Evolutionary conservation across 1,140 invertebrate genomes (phyloP).

Genomic region (Zaprionus tsacasi): DNA sequence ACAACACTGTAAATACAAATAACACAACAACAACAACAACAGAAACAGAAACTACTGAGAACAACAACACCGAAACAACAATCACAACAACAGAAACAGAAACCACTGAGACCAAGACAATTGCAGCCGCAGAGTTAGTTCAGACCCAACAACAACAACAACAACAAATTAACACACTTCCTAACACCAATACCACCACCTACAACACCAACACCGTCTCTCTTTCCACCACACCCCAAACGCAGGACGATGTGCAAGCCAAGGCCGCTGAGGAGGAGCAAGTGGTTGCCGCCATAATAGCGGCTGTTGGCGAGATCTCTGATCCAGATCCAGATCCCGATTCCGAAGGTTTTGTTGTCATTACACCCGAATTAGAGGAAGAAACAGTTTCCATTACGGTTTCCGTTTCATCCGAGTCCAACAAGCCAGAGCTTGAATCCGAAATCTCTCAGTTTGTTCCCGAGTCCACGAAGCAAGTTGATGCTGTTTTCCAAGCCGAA

Average conservation of each 20-base stretch:
- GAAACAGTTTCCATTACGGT: constrained; percentile 33
- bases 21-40: constrained; percentile 48
- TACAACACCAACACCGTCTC: constrained; percentile 41
- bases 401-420: constrained; percentile 16
- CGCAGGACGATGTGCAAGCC: constrained; percentile 46
- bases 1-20: constrained; percentile 74
- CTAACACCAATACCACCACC: constrained; percentile 55
- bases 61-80: constrained; percentile 16
- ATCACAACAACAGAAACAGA: constrained; percentile 45
- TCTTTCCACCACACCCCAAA: constrained; percentile 52
- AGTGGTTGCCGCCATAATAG: constrained; percentile 73
- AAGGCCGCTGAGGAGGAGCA: constrained; percentile 61
- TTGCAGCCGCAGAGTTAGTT: constrained; percentile 79
- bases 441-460: neutral
- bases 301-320: constrained; percentile 62
- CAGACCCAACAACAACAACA: constrained; percentile 59
- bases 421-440: constrained; percentile 23
- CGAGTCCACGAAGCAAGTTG: constrained; percentile 20
- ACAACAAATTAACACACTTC: constrained; percentile 54
- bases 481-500: constrained; percentile 15
- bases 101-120: constrained; percentile 63
- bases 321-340: constrained; percentile 56
- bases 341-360: constrained; percentile 62
- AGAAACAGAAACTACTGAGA: constrained; percentile 2
- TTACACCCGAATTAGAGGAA: constrained; percentile 34